These are phyloP conservation scores for Eulemur albifrons DNA, from an alignment of 2,797 vertebrate genomes.

Conservation along the genomic window DNA sequence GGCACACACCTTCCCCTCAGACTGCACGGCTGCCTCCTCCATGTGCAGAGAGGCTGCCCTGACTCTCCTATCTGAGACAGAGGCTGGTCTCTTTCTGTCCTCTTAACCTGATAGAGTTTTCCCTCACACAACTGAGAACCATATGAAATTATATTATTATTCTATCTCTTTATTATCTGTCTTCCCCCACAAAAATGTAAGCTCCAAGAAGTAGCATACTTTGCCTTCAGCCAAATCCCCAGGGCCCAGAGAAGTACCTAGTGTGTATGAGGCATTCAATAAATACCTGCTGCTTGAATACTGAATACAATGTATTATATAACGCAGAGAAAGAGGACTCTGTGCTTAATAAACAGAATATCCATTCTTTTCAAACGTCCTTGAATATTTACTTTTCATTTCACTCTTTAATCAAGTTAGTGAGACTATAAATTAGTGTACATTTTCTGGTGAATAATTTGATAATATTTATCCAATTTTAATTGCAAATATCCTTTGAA, in stretches of 20 bases:
- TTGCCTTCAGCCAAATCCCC: slow-evolving; percentile 11
- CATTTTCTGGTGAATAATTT: slow-evolving; percentile 1
- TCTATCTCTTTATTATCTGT: background rate
- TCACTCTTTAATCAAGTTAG: background rate
- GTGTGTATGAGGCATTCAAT: background rate
- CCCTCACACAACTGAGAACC: background rate
- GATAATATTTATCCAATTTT: background rate
- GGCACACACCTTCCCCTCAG: background rate
- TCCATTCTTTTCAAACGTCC: slow-evolving; percentile 5
- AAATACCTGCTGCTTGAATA: slow-evolving; percentile 30
- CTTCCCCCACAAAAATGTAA: background rate
- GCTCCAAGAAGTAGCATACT: background rate
- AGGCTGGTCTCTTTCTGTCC: background rate
- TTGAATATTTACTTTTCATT: background rate
- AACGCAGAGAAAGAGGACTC: background rate
- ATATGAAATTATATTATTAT: background rate
- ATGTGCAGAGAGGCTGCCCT: background rate
- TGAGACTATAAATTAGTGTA: slow-evolving; percentile 6
- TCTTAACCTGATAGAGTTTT: background rate
- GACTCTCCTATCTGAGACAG: background rate
- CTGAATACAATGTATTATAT: background rate
- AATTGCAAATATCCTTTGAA: slow-evolving; percentile 36
- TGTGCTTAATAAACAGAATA: slow-evolving; percentile 30
- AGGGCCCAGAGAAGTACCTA: background rate
- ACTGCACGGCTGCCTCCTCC: background rate